Base-by-base conservation (phyloP, 2,888 invertebrate species). In the Melinaea menophilus region DNA sequence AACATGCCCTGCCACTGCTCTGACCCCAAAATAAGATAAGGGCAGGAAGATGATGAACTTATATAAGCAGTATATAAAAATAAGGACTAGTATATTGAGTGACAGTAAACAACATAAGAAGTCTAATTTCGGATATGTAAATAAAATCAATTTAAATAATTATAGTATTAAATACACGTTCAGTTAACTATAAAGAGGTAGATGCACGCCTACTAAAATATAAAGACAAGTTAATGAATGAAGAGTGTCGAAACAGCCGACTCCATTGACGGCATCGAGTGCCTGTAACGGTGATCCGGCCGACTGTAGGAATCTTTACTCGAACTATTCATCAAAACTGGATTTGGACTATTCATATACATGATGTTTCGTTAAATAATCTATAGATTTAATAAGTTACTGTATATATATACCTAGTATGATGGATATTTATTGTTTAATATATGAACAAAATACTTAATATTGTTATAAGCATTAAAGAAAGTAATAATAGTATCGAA, bases 211-310 rank as follows among this genome's bases (percentile, higher is more conserved):
- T 51, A 62, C 60, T 62, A 58, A 58, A 57, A 56, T 54, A 59
- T 62, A 5, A 55, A 63, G 63, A 57, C 61, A 48, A 37, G 61
- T 66, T 72, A 71, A 72, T 74, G 74, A 74, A 74, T 74, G 74
- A 68, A 73, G 69, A 66, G 66, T 65, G 66, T 63, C 64, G 61
- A 67, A 67, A 70, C 67, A 59, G 57, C 63, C 66, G 64, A 68
- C 54, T 68, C 69, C 74, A 74, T 73, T 74, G 73, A 74, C 73
- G 68, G 71, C 62, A 57, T 56, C 66, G 61, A 63, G 58, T 59
- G 64, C 46, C 60, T 56, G 51, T 71, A 72, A 74, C 73, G 72
- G 73, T 69, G 55, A 35, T n/a, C 51, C 54, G 59, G 64, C 64
- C 62, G 57, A 59, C 61, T 67, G 13, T 22, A 12, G 56, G 34